Base-by-base conservation (phyloP, 1,140 invertebrate species). In the Venustaconcha ellipsiformis region DNA sequence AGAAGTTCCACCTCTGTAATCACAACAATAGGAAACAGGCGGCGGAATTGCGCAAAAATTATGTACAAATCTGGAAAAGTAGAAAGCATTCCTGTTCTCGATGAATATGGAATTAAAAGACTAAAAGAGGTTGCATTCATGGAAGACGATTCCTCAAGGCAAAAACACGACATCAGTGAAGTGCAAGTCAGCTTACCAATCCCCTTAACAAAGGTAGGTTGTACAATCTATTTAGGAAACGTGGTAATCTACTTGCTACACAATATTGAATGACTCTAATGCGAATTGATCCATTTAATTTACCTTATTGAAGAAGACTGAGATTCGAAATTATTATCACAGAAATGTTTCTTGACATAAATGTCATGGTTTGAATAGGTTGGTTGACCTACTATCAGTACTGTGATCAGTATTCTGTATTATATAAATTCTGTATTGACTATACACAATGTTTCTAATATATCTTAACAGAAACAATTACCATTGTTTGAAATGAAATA, bases 1-100 rank as follows among this genome's bases (percentile, higher is more conserved):
- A 69, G 83, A 14, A 81, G 83, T 62, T 87, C 84, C 20, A 88
- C 87, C 11, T 84, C 83, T 26, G 75, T 80, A n/a, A 82, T 87
- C 18, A 87, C 85, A 30, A 80, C 79, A 57, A 59, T 88, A 8
- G 67, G 67, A 6, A 86, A 88, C 70, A 73, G 66, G 4, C 64
- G 20, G 23, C 63, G 30, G 4, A 63, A 70, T 55, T 58, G 69
- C 14, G 79, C 76, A 0, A 62, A 73, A 23, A 72, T 86, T 56
- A 14, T 83, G 15, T 79, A 79, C 69, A 78, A 75, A 37, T 57
- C 69, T 14, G 57, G 72, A n/a, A 58, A 69, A 12, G 57, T 67
- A 13, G 69, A 71, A 20, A 64, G 58, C 13, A 70, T 72, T 6
- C 72, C 77, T 63, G 67, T 78, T 57, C 69, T 66, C 20, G 67